phyloP scores from a whole-genome alignment of 2,797 vertebrate species.

The Epinephelus coioides region DNA sequence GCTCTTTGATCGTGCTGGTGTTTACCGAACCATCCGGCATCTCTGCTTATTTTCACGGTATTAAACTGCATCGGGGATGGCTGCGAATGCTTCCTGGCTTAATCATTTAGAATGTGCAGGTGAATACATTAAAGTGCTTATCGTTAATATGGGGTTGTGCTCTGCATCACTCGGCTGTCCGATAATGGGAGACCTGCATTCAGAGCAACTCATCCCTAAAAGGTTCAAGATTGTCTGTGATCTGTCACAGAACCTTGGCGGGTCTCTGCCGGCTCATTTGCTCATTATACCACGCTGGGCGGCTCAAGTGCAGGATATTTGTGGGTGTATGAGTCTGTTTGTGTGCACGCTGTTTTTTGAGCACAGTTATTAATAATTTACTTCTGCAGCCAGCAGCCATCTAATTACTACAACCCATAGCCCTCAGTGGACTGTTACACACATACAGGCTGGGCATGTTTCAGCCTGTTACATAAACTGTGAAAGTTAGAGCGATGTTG shows the following conservation, averaged over 20 bases:
- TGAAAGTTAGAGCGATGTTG: background rate
- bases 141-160: conserved; percentile 59
- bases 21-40: conserved; percentile 46
- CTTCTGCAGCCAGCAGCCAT: conserved; percentile 15
- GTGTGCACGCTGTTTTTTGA: conserved; percentile 19
- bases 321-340: conserved; percentile 15
- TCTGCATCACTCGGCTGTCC: conserved; percentile 48
- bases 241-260: conserved; percentile 8
- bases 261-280: conserved; percentile 35
- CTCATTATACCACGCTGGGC: conserved; percentile 30
- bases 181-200: conserved; percentile 63
- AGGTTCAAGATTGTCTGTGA: conserved; percentile 47
- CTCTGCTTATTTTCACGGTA: conserved; percentile 26
- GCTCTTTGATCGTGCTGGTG: conserved; percentile 42
- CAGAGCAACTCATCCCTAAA: conserved; percentile 50
- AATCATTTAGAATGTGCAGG: conserved; percentile 63
- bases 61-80: conserved; percentile 27
- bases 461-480: conserved; percentile 9
- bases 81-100: conserved; percentile 37
- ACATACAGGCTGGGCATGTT: background rate
- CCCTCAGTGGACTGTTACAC: conserved; percentile 14
- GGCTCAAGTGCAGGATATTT: conserved; percentile 11
- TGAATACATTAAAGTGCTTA: conserved; percentile 73
- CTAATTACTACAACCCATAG: conserved; percentile 45
- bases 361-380: conserved; percentile 47